Conservation (phyloP, 2,888 invertebrate genomes). For the Machimus rusticus region DNA sequence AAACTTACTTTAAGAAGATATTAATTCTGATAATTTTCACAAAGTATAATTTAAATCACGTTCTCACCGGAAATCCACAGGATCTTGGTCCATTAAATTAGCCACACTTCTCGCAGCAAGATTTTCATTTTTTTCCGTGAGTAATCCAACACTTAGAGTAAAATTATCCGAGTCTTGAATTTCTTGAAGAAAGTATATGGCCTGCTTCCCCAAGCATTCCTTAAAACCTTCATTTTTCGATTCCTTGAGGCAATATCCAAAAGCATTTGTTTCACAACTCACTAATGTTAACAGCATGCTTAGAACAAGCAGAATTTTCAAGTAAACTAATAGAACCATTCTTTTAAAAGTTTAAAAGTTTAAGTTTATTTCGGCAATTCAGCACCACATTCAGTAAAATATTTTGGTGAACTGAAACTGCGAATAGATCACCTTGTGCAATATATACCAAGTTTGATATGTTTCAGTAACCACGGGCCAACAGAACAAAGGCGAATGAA, state of each 20-base stretch:
- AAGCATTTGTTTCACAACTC: neutral
- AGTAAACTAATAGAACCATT: neutral
- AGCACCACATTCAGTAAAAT: neutral
- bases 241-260: constrained; percentile 63
- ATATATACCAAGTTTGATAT: constrained; percentile 47
- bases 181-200: constrained; percentile 70
- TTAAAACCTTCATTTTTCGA: constrained; percentile 64
- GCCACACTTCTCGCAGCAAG: constrained; percentile 72
- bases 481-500: constrained; percentile 44
- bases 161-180: constrained; percentile 73
- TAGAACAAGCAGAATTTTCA: neutral
- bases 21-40: neutral
- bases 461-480: constrained; percentile 44
- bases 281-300: neutral
- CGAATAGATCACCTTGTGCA: constrained; percentile 1
- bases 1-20: neutral
- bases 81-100: constrained; percentile 76
- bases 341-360: neutral
- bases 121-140: constrained; percentile 69
- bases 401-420: neutral
- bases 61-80: constrained; percentile 74
- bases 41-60: neutral
- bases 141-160: constrained; percentile 71
- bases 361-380: neutral
- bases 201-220: constrained; percentile 76